Evolutionary conservation across 2,888 invertebrate species (phyloP), one percentile per base, ranked within the genome.

Genomic region (Drosophila hamatofila): DNA sequence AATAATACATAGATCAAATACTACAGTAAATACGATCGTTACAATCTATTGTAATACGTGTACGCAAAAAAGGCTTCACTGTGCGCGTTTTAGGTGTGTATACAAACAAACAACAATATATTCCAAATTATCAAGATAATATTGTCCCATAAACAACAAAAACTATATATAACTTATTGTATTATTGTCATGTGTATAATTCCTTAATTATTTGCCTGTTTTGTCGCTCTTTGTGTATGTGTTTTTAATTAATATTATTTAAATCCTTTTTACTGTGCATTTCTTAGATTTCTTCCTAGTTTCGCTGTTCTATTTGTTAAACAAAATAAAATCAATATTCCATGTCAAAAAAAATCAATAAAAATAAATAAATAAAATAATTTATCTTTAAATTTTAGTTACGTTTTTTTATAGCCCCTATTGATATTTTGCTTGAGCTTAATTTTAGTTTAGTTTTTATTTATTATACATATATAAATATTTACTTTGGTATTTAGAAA

Each of bases 81-180:
- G 71, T 88, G 74, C 75, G 79, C 84, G 83, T 77, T 80, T 84
- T 84, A 84, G 84, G 84, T 84, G 88, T 84, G 84, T 84, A 84
- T 84, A 63, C 78, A 84, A 68, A 64, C 62, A 65, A 80, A 52
- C 23, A 78, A 65, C 30, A 68, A 73, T 66, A 64, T 81, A 75
- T 66, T 78, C 79, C 14, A 78, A 79, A 77, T 75, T 77, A 69
- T 51, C 33, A 35, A 51, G 70, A 58, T 78, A 48, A 62, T 65
- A 65, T 65, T 72, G 73, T 61, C 39, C 57, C 21, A 56, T 69
- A 56, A 63, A 41, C 42, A 48, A 54, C 63, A 48, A n/a, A n/a
- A n/a, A 67, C n/a, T 61, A 37, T n/a, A 37, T 61, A 37, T 49
- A 44, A 52, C 52, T 8, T 42, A 58, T 37, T 27, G 46, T 72